Conservation (phyloP, 2,888 invertebrate genomes). For the Amphipoea lucens region DNA sequence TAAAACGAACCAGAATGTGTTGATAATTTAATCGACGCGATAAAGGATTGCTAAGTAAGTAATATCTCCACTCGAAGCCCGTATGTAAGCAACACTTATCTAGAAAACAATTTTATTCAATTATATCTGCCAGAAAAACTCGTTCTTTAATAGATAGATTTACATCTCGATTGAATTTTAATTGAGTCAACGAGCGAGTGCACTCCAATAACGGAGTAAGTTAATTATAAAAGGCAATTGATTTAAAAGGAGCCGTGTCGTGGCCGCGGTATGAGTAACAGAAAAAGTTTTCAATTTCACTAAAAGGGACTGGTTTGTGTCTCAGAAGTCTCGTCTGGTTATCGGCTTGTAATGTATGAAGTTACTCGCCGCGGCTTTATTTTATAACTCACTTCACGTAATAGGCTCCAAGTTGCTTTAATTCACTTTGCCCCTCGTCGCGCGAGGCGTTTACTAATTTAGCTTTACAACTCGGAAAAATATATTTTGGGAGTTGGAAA, state of each 20-base stretch:
- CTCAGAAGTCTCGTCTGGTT: constrained; percentile 90
- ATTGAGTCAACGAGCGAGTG: constrained; percentile 87
- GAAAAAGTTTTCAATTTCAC: constrained; percentile 91
- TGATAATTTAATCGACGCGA: constrained; percentile 65
- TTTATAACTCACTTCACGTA: constrained; percentile 90
- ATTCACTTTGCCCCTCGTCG: constrained; percentile 83
- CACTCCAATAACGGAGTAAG: constrained; percentile 88
- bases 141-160: constrained; percentile 83
- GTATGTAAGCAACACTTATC: constrained; percentile 73
- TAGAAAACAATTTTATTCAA: constrained; percentile 78
- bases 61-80: constrained; percentile 63
- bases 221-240: constrained; percentile 90
- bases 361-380: constrained; percentile 88
- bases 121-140: constrained; percentile 83
- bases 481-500: constrained; percentile 52
- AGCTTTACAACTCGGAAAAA: constrained; percentile 71
- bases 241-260: constrained; percentile 89
- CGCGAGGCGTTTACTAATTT: constrained; percentile 80
- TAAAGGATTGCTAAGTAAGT: constrained; percentile 68
- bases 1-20: constrained; percentile 65
- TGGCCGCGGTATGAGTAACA: constrained; percentile 89
- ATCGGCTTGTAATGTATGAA: constrained; percentile 91
- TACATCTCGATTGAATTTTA: constrained; percentile 88
- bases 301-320: constrained; percentile 91
- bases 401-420: constrained; percentile 86